Evolutionary conservation across 2,113 vertebrate genomes (phyloP), one percentile per base, ranked within the genome.

Genomic region (Podilymbus podiceps): DNA sequence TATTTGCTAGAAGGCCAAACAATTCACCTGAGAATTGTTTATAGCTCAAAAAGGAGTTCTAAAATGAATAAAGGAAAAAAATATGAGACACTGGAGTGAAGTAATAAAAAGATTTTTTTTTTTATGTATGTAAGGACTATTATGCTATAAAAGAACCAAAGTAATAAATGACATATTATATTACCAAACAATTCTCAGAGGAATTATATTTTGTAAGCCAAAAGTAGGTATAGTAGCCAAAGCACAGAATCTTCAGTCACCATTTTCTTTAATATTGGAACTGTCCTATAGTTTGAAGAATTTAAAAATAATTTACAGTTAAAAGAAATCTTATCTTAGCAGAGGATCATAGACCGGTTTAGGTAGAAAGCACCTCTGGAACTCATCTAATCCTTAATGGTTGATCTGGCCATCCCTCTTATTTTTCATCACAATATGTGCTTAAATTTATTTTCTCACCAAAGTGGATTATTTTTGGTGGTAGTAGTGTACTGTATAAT

Each of bases 391-490:
- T 31, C 21, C 4, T 46, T 49, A 59, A 21, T 4, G 3, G 2
- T 16, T 0, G 0, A 59, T 50, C 14, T 76, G 13, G 5, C 8
- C 63, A 15, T 11, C 11, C 9, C 5, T 68, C 8, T 2, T 49
- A 6, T n/a, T 72, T 58, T 73, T 42, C 24, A 55, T 3, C 1
- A 6, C n/a, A 63, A 1, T 49, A 40, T 20, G 8, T 62, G 24
- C 6, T 31, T 28, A 31, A 68, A 73, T 60, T n/a, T 56, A 16
- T 84, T 80, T 72, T 35, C 19, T 72, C 5, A 50, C 1, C 6
- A 46, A 72, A 27, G 13, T 30, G 3, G 4, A 46, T 53, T 58
- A 52, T 13, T 63, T 71, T 28, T 6, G 20, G 4, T 31, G 4
- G 5, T 10, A 91, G 8, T 63, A 67, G 22, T 25, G 8, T 35